Evolutionary conservation across 2,113 vertebrate genomes (phyloP), one percentile per base, ranked within the genome.

Genomic region (Lepus europaeus): DNA sequence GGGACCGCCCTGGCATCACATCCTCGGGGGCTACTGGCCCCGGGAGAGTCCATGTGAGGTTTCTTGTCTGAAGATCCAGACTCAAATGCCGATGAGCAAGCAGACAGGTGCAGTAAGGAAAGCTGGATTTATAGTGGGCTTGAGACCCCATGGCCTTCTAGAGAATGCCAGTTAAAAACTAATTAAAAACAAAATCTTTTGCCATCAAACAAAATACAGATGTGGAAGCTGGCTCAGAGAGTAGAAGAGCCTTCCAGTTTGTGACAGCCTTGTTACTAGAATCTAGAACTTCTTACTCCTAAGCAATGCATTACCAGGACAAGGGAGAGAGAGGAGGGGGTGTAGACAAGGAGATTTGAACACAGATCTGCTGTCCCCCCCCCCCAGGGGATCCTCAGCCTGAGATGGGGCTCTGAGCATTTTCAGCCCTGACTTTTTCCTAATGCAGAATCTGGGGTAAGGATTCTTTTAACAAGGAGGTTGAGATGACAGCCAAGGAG

Each of bases 121-220:
- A 14, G 25, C 86, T 51, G 11, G 23, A 59, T 36, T 20, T 0
- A 12, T 23, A 31, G 33, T 45, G 31, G 86, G 9, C 91, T 53
- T 6, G 89, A 85, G 39, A 45, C 70, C 6, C 3, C 4, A 6
- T 1, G 8, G 4, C 31, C 29, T 56, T 76, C 64, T n/a, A 39
- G 61, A 87, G 16, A 45, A 22, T 73, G 49, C 5, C 36, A 5
- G 59, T 91, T 56, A 73, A 89, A 95, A 74, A 11, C 63, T 19
- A 19, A 11, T 79, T 81, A 66, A 66, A 74, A 94, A 87, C 79
- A 84, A 91, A 76, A 39, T 9, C 10, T 45, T 88, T 36, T 81
- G 22, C 53, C 76, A 96, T 61, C 13, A 36, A 68, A 85, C 20
- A 88, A 79, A 78, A 53, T 61, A 56, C 51, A 61, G 36, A 73